phyloP scores from a whole-genome alignment of 2,888 invertebrate species.

The Catocala nupta region DNA sequence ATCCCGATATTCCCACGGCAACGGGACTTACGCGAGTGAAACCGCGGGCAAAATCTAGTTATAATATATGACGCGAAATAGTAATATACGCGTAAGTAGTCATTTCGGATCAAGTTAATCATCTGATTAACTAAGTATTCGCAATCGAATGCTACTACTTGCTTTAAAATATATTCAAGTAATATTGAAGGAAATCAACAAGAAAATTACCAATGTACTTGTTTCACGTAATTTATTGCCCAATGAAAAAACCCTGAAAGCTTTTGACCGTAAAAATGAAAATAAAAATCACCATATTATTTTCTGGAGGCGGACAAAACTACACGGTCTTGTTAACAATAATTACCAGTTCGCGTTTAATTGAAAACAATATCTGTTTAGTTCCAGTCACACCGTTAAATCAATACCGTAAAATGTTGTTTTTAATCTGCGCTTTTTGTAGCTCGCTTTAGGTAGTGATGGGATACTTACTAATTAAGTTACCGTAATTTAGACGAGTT shows the following conservation, averaged over 20 bases:
- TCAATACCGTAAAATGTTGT: conserved; percentile 34
- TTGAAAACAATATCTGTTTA: conserved; percentile 47
- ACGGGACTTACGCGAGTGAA: no score
- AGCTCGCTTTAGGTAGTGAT: conserved; percentile 13
- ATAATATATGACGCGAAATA: no score
- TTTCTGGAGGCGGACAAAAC: conserved; percentile 8
- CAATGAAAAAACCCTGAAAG: not conserved
- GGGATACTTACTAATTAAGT: conserved; percentile 15
- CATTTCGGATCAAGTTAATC: no score
- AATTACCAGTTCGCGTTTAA: conserved; percentile 43
- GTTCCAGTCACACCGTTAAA: conserved; percentile 31
- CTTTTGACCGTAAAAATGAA: not conserved
- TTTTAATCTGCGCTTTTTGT: conserved; percentile 33
- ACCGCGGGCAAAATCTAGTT: no score
- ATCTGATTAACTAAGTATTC: no score
- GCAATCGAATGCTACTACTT: no score
- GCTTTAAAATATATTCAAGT: no score
- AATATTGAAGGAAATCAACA: no score
- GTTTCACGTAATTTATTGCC: no score
- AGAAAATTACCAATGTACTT: no score
- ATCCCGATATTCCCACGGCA: no score
- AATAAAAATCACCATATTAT: not conserved
- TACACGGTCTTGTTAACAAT: conserved; percentile 44
- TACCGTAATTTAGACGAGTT: conserved; percentile 1
- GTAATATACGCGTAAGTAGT: no score